Evolutionary conservation across 2,113 vertebrate species (phyloP).

Genomic region (Todiramphus chloris): DNA sequence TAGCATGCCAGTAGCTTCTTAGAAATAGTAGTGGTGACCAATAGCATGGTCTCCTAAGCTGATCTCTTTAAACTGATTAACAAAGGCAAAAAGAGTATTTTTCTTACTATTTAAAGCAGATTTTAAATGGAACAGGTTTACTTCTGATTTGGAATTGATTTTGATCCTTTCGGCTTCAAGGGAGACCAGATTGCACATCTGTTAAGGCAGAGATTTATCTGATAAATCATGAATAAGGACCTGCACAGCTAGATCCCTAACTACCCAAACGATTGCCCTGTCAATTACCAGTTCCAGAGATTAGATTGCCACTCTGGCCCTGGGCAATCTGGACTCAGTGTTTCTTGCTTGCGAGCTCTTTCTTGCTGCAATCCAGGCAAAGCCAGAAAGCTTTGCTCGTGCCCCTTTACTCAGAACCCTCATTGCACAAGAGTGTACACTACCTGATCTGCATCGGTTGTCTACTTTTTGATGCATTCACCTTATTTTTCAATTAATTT

Average conservation of each 20-base stretch:
- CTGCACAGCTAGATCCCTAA: background rate
- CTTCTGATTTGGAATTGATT: background rate
- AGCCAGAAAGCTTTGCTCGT: background rate
- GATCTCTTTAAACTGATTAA: background rate
- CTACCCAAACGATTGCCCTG: background rate
- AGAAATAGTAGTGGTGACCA: background rate
- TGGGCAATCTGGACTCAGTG: background rate
- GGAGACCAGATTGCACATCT: background rate
- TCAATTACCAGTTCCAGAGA: background rate
- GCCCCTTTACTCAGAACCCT: background rate
- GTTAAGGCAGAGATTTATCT: background rate
- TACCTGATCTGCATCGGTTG: background rate
- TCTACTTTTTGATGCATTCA: background rate
- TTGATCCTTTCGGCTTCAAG: background rate
- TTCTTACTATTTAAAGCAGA: background rate
- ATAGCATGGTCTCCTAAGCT: fast-evolving
- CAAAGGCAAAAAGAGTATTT: background rate
- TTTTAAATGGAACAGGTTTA: background rate
- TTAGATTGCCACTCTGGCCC: background rate
- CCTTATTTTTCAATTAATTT: background rate
- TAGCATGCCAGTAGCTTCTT: background rate
- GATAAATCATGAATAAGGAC: background rate
- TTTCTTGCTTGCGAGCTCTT: background rate
- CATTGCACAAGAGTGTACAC: background rate
- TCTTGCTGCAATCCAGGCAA: background rate